Evolutionary conservation across 2,888 invertebrate genomes (phyloP), one percentile per base, ranked within the genome.

Genomic region (Cetonia aurata): DNA sequence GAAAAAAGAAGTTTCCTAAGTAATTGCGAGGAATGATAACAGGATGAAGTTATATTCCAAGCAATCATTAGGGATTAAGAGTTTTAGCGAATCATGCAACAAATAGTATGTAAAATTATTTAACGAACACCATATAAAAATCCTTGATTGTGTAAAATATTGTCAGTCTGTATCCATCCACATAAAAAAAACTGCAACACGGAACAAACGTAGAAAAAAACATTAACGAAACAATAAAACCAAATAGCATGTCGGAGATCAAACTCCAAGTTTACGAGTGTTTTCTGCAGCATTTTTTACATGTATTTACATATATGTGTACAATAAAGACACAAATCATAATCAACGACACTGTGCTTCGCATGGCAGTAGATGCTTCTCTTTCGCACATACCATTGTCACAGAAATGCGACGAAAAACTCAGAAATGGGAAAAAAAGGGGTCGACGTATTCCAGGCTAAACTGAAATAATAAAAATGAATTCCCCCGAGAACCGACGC

Each of bases 381-480:
- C 52, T 52, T 25, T 52, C n/a, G 52, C 25, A 52, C 17, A 25
- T 19, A 19, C 17, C 4, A 37, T 37, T 37, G 37, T 8, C 37
- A 10, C 37, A 37, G 37, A 10, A 37, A 10, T 8, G 37, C 9
- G 50, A 33, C 6, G 50, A 19, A 65, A 50, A 46, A 60, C 8
- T 37, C 37, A 37, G 37, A 37, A 10, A 37, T 10, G 13, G 17
- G 37, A 10, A 48, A 65, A 65, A 65, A 52, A 48, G 12, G n/a
- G 37, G 41, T 19, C 15, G 62, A 65, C 62, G 37, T 50, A 65
- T 65, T 37, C 53, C 59, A 25, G 52, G 52, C 59, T 60, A 69
- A 69, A 62, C 59, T 59, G 60, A 60, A 50, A 60, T 60, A 69
- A 69, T 69, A 69, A 69, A 69, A 69, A 69, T 53, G 60, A 31